These are phyloP conservation scores for Nettapus auritus DNA, from an alignment of 2,113 vertebrate genomes.

Conservation along the genomic window DNA sequence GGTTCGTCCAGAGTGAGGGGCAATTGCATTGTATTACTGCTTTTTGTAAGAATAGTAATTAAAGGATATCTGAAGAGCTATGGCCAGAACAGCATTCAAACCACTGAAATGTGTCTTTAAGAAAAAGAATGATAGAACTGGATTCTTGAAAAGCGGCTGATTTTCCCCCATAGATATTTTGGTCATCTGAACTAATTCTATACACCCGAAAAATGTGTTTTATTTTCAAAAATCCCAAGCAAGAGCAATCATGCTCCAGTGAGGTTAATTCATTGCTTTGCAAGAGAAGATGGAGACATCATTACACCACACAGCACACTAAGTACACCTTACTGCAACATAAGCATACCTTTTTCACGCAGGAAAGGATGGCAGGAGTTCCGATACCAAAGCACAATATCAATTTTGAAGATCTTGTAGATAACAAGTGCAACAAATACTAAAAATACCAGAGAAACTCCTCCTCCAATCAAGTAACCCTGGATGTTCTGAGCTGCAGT, in stretches of 20 bases:
- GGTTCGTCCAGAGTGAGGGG: not conserved
- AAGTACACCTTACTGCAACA: not conserved
- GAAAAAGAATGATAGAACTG: not conserved
- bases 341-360: slow-evolving; percentile 78
- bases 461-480: slow-evolving; percentile 73
- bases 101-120: not conserved
- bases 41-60: not conserved
- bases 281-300: not conserved
- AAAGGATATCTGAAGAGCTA: not conserved
- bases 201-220: not conserved
- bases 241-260: not conserved
- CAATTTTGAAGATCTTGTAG: slow-evolving; percentile 87
- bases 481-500: slow-evolving; percentile 77
- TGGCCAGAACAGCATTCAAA: not conserved
- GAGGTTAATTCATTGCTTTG: not conserved
- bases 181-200: not conserved
- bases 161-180: not conserved
- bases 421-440: slow-evolving; percentile 69
- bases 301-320: not conserved
- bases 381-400: slow-evolving; percentile 90
- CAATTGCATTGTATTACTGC: not conserved
- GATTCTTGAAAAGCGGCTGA: not conserved
- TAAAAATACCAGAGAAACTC: slow-evolving; percentile 70
- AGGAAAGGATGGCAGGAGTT: slow-evolving; percentile 79
- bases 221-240: not conserved